Conservation (phyloP, 2,888 invertebrate species). For the Trachelus iudaicus region DNA sequence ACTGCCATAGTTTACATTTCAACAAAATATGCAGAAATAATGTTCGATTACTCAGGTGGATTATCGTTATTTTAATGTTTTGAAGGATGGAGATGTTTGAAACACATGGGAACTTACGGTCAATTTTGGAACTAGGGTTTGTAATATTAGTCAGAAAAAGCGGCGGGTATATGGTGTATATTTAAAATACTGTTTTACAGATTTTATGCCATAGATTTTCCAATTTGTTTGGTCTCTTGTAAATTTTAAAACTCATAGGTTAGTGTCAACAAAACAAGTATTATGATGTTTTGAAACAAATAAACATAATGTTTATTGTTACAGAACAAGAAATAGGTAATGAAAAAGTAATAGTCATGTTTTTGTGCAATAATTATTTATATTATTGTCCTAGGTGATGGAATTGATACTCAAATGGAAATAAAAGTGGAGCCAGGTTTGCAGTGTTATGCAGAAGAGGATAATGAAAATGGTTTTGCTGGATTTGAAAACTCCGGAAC, state of each 20-base stretch:
- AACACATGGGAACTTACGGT: background rate
- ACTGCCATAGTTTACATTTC: background rate
- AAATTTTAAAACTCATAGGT: background rate
- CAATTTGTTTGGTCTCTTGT: background rate
- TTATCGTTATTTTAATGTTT: background rate
- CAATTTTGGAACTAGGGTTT: background rate
- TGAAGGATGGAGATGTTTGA: background rate
- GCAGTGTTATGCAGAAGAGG: slow-evolving; percentile 34
- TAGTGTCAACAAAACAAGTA: background rate
- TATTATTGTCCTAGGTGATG: background rate
- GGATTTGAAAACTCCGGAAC: slow-evolving; percentile 28
- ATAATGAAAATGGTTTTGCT: slow-evolving; percentile 35
- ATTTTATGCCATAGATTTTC: background rate
- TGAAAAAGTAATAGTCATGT: background rate
- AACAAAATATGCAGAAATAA: background rate
- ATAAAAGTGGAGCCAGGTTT: slow-evolving; percentile 45
- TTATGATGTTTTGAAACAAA: background rate
- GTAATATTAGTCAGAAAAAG: background rate
- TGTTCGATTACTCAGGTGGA: background rate
- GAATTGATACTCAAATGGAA: slow-evolving; percentile 33
- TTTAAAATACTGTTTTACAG: background rate
- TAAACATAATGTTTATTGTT: background rate
- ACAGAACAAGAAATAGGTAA: background rate
- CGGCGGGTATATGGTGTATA: background rate
- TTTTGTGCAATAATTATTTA: background rate